Percentiles rank a stretch among this genome's conserved stretches.
These are phyloP conservation scores for Chrysogorgia sp. DNA, from an alignment of 92 coral and sea anemone species.

Conservation along the genomic window DNA sequence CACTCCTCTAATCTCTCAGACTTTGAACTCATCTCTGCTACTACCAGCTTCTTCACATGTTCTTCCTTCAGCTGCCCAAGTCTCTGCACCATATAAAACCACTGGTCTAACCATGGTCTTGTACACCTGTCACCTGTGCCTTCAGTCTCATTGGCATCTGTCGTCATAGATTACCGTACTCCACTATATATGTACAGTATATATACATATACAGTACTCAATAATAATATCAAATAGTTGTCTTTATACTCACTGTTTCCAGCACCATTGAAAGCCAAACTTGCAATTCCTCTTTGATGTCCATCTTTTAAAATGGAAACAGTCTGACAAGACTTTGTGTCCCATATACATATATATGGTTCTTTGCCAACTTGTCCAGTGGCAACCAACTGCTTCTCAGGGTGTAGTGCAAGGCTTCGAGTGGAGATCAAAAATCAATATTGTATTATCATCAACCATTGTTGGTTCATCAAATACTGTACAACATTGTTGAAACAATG, in stretches of 20 bases:
- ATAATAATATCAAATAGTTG: neutral
- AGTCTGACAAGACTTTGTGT: slow-evolving; percentile 82
- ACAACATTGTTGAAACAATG: no score
- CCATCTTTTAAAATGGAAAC: slow-evolving; percentile 94
- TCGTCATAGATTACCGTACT: no score
- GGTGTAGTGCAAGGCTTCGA: slow-evolving; percentile 91
- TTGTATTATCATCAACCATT: neutral
- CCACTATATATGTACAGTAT: no score
- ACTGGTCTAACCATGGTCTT: no score
- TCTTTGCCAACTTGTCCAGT: slow-evolving; percentile 99
- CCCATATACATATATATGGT: slow-evolving; percentile 97
- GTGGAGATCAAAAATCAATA: neutral
- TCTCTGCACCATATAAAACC: no score
- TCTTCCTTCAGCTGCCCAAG: no score
- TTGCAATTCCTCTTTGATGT: slow-evolving; percentile 92
- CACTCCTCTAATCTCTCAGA: no score
- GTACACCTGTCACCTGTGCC: no score
- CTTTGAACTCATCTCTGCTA: no score
- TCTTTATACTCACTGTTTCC: slow-evolving; percentile 77
- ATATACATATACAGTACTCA: no score
- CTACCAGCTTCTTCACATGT: no score
- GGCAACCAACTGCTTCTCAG: slow-evolving; percentile 89
- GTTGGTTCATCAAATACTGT: neutral
- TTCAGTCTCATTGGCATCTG: no score
- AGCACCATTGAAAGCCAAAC: slow-evolving; percentile 86